Percentiles rank a stretch among this genome's conserved stretches.
Evolutionary conservation across 2,113 vertebrate species (phyloP).

Genomic region (Sorex araneus): DNA sequence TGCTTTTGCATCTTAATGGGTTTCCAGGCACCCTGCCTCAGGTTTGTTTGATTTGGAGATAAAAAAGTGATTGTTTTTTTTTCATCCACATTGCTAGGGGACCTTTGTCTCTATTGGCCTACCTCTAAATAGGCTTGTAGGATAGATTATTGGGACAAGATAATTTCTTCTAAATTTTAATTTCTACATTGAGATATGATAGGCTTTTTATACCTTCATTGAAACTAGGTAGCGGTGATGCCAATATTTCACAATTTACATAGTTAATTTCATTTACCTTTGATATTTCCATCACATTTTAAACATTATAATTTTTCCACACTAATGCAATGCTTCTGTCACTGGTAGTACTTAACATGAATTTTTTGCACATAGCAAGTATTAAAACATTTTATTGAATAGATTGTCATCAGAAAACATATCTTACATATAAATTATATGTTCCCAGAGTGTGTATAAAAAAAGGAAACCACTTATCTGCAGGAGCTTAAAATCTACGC

Average conservation of each 20-base stretch:
- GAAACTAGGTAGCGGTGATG: background rate
- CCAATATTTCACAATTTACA: conserved; percentile 49
- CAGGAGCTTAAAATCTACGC: conserved; percentile 31
- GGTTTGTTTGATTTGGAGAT: no score
- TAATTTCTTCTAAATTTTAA: background rate
- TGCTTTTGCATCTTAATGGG: no score
- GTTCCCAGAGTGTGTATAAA: background rate
- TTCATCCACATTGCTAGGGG: no score
- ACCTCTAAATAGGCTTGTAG: no score
- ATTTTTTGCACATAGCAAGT: conserved; percentile 46
- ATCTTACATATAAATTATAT: conserved; percentile 55
- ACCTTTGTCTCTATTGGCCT: no score
- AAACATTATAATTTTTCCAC: conserved; percentile 65
- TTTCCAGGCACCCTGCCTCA: no score
- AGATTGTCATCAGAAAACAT: conserved; percentile 2
- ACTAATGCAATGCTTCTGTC: conserved; percentile 49
- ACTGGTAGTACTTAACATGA: conserved; percentile 55
- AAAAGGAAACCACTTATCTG: conserved; percentile 16
- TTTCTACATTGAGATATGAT: conserved; percentile 45
- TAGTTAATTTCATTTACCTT: conserved; percentile 74
- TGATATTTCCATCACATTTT: conserved; percentile 69
- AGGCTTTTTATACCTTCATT: background rate
- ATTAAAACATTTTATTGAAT: conserved; percentile 44
- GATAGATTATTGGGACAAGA: no score
- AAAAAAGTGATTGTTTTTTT: no score